Evolutionary conservation across 1,140 invertebrate genomes (phyloP), one percentile per base, ranked within the genome.

Genomic region (Anthonomus grandis): DNA sequence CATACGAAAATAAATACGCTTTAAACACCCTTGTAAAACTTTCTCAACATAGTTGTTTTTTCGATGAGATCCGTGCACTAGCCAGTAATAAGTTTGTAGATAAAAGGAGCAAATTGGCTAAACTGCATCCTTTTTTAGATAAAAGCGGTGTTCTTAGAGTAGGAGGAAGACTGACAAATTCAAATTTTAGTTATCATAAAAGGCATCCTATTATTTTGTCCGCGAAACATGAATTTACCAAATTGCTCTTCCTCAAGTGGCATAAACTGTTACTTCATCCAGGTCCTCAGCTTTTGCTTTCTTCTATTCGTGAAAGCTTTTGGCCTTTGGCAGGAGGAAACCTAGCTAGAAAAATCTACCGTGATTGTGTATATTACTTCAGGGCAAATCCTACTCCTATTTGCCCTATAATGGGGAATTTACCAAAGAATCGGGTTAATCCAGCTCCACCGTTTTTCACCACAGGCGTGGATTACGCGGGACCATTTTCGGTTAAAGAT

Each of bases 21-120:
- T 15, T 15, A 39, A 8, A 12, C 6, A 6, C 6, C 15, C 17
- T 39, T 10, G 37, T 17, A 39, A 15, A 17, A 6, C 15, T 39
- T 10, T 39, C 37, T 8, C 37, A 39, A 39, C 8, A 39, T 10
- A 10, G 17, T 8, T n/a, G 9, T 39, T 39, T 39, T 6, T 8
- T 10, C 17, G 15, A 39, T 12, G 37, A 39, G 38, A 46, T 13
- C 9, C 12, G 51, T 21, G 51, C 12, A 48, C 9, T 22, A 48
- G 50, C 25, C 69, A 76, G 53, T 62, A 75, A 4, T 54, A 62
- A 8, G 62, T 64, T 4, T 15, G 47, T 23, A 27, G 64, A 18
- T 78, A 78, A 59, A 70, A 73, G 2, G 74, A 73, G 4, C 76
- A 79, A 62, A 57, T 64, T 4, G 62, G 69, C 6, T n/a, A n/a